These are phyloP conservation scores for Phyllopteryx taeniolatus DNA, from an alignment of 2,113 vertebrate species.

Conservation along the genomic window DNA sequence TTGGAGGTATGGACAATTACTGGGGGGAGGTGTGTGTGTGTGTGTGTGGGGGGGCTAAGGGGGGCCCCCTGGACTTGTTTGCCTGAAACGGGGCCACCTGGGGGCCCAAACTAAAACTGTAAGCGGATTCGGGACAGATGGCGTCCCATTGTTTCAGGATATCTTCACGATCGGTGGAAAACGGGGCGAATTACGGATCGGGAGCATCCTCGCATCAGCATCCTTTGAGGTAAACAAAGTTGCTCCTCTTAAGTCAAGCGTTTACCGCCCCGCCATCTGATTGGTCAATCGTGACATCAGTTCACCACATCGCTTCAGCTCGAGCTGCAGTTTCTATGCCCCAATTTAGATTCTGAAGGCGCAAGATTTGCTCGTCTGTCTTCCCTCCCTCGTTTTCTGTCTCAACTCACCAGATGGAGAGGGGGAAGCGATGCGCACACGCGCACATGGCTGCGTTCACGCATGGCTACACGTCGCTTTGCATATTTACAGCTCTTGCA, in stretches of 20 bases:
- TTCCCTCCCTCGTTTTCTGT: constrained; percentile 18
- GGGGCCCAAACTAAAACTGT: constrained; percentile 57
- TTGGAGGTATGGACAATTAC: constrained; percentile 19
- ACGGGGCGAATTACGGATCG: constrained; percentile 33
- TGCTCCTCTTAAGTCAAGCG: constrained; percentile 8
- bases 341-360: constrained; percentile 5
- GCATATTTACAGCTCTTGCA: constrained; percentile 57
- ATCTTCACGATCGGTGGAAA: constrained; percentile 57
- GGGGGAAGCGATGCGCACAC: constrained; percentile 47
- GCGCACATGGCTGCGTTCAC: constrained; percentile 23
- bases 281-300: constrained; percentile 32
- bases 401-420: constrained; percentile 65
- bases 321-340: constrained; percentile 2
- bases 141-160: constrained; percentile 62
- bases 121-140: constrained; percentile 73
- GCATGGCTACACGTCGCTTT: constrained; percentile 59
- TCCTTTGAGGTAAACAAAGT: constrained; percentile 27
- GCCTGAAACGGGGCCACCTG: constrained; percentile 57
- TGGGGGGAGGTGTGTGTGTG: background rate
- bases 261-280: constrained; percentile 13
- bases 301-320: constrained; percentile 16
- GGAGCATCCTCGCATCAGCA: constrained; percentile 12
- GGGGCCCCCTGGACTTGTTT: constrained; percentile 41
- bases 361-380: constrained; percentile 1
- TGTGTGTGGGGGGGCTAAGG: background rate